Evolutionary conservation across 2,888 invertebrate genomes (phyloP).

Genomic region (Megastigmus dorsalis): DNA sequence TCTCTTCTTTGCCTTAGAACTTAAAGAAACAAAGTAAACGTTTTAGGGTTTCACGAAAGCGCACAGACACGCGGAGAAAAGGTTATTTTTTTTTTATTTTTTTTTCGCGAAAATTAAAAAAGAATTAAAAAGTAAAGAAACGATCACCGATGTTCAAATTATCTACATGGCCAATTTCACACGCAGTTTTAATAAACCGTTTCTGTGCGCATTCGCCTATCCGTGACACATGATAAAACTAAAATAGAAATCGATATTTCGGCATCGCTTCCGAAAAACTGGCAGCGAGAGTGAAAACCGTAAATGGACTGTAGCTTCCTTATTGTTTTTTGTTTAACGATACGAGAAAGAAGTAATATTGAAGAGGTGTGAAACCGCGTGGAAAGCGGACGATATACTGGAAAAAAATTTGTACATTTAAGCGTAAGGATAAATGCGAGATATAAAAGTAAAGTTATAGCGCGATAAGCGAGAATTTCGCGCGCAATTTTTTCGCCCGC

Average conservation of each 20-base stretch:
- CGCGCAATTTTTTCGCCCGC: slow-evolving; percentile 40
- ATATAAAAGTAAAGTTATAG: slow-evolving; percentile 13
- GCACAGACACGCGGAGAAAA: slow-evolving; percentile 29
- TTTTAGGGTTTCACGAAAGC: slow-evolving; percentile 45
- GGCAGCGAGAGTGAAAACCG: no score
- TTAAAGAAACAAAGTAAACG: slow-evolving; percentile 24
- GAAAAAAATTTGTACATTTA: slow-evolving; percentile 42
- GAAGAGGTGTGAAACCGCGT: no score
- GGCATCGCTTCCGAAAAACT: neutral
- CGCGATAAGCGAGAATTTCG: slow-evolving; percentile 26
- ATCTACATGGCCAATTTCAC: neutral
- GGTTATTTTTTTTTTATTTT: neutral
- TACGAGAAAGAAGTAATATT: no score
- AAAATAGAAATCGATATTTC: slow-evolving; percentile 18
- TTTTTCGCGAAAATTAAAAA: slow-evolving; percentile 40
- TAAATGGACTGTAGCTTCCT: no score
- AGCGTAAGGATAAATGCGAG: slow-evolving; percentile 31
- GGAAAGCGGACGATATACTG: neutral
- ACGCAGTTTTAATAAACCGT: neutral
- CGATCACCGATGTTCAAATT: neutral
- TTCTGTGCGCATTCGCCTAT: slow-evolving; percentile 49
- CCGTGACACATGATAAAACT: slow-evolving; percentile 16
- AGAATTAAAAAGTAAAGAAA: neutral
- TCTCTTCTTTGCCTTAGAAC: slow-evolving; percentile 48
- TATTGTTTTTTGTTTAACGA: no score